Evolutionary conservation across 2,888 invertebrate genomes (phyloP).

Genomic region (Alloplasta piceator): DNA sequence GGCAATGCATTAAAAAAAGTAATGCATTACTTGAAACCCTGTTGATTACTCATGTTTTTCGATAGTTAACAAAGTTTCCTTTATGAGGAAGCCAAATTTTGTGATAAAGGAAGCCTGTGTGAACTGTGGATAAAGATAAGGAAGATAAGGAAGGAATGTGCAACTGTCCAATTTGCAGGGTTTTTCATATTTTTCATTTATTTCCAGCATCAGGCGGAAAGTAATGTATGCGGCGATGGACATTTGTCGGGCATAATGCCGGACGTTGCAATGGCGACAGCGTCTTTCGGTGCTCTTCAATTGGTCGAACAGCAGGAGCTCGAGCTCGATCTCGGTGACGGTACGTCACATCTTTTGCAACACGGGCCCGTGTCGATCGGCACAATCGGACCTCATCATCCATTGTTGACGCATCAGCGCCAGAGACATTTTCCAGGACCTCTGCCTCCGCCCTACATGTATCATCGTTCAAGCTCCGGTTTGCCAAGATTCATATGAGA

Average conservation of each 20-base stretch:
- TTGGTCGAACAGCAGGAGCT: conserved; percentile 86
- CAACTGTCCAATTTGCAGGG: too few species aligned
- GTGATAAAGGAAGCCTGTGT: too few species aligned
- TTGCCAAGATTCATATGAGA: conserved; percentile 81
- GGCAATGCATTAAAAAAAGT: too few species aligned
- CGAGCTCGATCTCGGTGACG: conserved; percentile 94
- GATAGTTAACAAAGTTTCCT: too few species aligned
- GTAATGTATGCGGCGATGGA: conserved; percentile 87
- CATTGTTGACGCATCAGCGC: conserved; percentile 78
- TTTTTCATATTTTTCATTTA: too few species aligned
- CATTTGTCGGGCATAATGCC: conserved; percentile 94
- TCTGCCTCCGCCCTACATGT: conserved; percentile 79
- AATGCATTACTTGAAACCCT: too few species aligned
- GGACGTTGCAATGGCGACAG: conserved; percentile 96
- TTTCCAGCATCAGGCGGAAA: conserved; percentile 83
- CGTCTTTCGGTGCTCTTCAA: conserved; percentile 88
- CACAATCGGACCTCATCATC: conserved; percentile 77
- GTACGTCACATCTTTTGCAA: conserved; percentile 87
- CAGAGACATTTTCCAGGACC: conserved; percentile 80
- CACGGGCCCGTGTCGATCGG: conserved; percentile 76
- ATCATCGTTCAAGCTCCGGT: conserved; percentile 80
- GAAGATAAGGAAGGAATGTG: too few species aligned
- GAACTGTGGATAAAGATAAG: too few species aligned
- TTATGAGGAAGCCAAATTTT: too few species aligned
- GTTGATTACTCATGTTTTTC: too few species aligned